phyloP scores from a whole-genome alignment of 2,888 invertebrate genomes.

The Lobophora halterata region DNA sequence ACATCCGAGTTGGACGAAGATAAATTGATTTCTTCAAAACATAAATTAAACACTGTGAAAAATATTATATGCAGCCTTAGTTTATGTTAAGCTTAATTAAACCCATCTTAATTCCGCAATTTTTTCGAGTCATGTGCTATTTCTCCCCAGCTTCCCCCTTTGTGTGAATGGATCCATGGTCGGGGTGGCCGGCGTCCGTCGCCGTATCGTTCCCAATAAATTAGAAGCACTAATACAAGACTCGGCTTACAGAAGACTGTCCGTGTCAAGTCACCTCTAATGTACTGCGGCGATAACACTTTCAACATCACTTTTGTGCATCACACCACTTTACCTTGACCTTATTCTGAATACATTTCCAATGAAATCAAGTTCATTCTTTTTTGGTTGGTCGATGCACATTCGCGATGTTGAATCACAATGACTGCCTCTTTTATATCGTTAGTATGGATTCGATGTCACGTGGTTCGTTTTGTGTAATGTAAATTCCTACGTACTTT shows the following conservation, averaged over 20 bases:
- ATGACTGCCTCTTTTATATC: constrained; percentile 64
- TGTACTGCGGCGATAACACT: constrained; percentile 74
- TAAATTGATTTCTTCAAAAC: no score
- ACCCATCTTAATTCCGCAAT: no score
- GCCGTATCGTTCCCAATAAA: constrained; percentile 78
- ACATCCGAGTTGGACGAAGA: no score
- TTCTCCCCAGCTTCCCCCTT: constrained; percentile 46
- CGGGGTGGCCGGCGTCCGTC: constrained; percentile 79
- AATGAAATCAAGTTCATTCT: constrained; percentile 8
- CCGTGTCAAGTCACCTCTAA: constrained; percentile 74
- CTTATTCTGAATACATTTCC: constrained; percentile 18
- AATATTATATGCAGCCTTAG: no score
- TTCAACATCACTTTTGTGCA: constrained; percentile 70
- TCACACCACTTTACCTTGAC: constrained; percentile 43
- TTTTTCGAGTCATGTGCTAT: no score
- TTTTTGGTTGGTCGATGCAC: constrained; percentile 28
- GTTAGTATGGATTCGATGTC: constrained; percentile 67
- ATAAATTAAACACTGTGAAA: no score
- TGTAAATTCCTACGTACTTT: constrained; percentile 67
- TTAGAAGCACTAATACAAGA: constrained; percentile 78
- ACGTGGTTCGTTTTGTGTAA: constrained; percentile 55
- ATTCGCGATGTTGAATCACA: constrained; percentile 58
- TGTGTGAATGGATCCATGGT: constrained; percentile 72
- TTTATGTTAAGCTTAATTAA: no score
- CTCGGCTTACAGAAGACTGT: constrained; percentile 77